These are phyloP conservation scores for Epizoanthus ramosus DNA, from an alignment of 92 coral and sea anemone species.

Conservation along the genomic window DNA sequence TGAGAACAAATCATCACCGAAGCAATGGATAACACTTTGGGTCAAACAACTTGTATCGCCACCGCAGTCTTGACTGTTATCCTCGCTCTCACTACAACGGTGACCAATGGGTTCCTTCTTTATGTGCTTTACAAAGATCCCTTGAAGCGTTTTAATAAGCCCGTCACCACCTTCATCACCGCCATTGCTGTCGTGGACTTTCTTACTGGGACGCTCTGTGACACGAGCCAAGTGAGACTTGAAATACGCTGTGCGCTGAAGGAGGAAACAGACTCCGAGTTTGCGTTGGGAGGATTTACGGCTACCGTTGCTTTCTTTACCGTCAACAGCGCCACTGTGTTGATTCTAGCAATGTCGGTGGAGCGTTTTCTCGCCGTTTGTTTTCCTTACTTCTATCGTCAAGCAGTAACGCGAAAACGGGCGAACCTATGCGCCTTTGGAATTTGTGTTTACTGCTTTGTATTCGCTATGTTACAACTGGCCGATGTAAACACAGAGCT, in stretches of 20 bases:
- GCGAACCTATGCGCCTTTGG: not conserved
- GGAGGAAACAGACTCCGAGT: not conserved
- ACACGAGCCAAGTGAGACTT: conserved; percentile 2
- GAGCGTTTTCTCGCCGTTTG: conserved; percentile 6
- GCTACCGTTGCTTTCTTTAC: not conserved
- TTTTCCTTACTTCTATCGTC: conserved; percentile 14
- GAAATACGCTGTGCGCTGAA: conserved; percentile 16
- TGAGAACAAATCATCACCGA: too few species aligned
- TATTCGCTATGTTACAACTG: conserved; percentile 6
- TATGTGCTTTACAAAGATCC: conserved; percentile 21
- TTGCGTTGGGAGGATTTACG: not conserved
- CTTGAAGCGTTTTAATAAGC: not conserved
- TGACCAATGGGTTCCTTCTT: not conserved
- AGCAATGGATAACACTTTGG: not conserved
- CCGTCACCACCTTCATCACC: conserved; percentile 2
- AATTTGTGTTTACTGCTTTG: not conserved
- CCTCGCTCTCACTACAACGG: conserved; percentile 2
- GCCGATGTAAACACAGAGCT: not conserved
- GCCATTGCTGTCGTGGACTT: conserved; percentile 13
- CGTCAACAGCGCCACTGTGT: not conserved
- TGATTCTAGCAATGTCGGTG: not conserved
- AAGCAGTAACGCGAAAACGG: not conserved
- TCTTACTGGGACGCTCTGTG: not conserved
- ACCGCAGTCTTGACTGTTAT: conserved; percentile 1
- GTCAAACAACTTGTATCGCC: not conserved